phyloP scores from a whole-genome alignment of 2,113 vertebrate species.

The human region DNA sequence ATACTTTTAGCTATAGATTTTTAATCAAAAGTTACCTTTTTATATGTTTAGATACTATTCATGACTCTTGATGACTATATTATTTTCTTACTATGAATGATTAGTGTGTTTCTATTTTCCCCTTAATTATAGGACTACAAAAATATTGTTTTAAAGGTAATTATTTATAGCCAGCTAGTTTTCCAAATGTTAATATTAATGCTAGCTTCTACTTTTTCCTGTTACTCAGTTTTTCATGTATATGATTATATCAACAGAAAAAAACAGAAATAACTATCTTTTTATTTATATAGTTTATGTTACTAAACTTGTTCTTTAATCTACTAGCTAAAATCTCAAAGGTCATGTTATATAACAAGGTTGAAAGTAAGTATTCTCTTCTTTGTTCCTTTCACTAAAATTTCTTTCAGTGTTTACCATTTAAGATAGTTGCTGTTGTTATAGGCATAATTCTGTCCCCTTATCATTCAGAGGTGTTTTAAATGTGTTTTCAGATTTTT shows the following conservation, averaged over 20 bases:
- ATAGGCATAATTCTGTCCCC: rapidly evolving
- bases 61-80: not conserved
- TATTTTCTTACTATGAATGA: not conserved
- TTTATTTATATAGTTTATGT: rapidly evolving
- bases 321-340: not conserved
- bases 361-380: rapidly evolving
- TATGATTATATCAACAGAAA: too few species aligned
- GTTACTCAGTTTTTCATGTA: not conserved
- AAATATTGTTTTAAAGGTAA: not conserved
- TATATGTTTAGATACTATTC: not conserved
- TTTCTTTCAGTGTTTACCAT: rapidly evolving
- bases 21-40: not conserved
- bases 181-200: not conserved
- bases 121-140: not conserved
- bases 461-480: not conserved
- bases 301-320: not conserved
- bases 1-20: not conserved
- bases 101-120: not conserved
- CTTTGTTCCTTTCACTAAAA: not conserved
- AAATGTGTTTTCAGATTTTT: too few species aligned
- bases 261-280: too few species aligned
- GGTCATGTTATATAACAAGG: rapidly evolving
- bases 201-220: not conserved
- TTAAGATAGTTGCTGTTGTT: rapidly evolving
- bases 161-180: not conserved